phyloP scores from a whole-genome alignment of 1,140 invertebrate genomes.

The Lucilia cuprina region DNA sequence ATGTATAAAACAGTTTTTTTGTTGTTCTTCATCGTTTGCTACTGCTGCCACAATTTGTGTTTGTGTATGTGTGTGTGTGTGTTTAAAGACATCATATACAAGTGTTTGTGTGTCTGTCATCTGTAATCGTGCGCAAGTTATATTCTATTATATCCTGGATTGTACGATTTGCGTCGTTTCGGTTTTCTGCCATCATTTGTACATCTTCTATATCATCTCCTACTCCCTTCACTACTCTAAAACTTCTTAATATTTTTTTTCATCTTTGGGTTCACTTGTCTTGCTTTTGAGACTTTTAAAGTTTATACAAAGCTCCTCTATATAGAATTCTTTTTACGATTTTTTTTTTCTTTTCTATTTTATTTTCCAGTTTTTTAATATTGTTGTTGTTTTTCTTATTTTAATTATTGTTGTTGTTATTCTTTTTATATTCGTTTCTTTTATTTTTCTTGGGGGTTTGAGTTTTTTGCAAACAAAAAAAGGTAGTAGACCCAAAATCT shows the following conservation, averaged over 20 bases:
- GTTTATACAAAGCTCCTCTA: background rate
- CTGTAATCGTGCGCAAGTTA: slow-evolving; percentile 27
- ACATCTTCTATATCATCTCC: background rate
- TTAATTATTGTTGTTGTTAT: background rate
- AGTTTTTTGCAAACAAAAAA: too few relatives aligned
- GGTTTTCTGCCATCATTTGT: background rate
- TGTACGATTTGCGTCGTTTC: slow-evolving; percentile 33
- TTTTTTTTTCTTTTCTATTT: background rate
- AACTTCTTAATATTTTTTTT: background rate
- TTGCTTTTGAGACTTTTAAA: too few relatives aligned
- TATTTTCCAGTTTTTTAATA: background rate
- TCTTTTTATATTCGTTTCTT: background rate
- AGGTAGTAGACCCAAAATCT: background rate
- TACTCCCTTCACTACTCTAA: background rate
- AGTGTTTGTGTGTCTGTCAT: background rate
- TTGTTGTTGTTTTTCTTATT: background rate
- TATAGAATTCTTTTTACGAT: background rate
- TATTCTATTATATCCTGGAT: slow-evolving; percentile 33
- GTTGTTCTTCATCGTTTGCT: background rate
- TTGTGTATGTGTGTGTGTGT: background rate
- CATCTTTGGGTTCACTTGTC: background rate
- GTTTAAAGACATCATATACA: background rate
- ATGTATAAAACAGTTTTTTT: slow-evolving; percentile 9
- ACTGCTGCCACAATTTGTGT: background rate
- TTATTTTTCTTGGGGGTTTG: background rate